Conservation (phyloP, 2,113 vertebrate species). For the Phrynosoma blainvillii region DNA sequence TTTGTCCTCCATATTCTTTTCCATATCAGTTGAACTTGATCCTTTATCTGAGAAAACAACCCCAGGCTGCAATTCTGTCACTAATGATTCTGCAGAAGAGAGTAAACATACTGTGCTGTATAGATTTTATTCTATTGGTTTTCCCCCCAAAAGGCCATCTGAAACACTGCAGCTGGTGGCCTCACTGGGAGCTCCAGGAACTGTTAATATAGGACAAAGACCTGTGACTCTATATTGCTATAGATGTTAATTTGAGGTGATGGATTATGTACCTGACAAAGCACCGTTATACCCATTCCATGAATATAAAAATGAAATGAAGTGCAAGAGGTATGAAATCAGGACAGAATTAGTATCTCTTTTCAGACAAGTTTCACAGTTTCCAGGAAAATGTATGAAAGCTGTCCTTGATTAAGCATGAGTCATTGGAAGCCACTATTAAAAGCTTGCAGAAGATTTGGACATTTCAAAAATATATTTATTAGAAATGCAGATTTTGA, state of each 20-base stretch:
- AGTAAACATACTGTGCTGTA: background rate
- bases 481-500: background rate
- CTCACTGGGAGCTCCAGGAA: background rate
- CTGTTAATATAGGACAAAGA: background rate
- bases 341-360: background rate
- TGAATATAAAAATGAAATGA: background rate
- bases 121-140: background rate
- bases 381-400: background rate
- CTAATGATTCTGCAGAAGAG: background rate
- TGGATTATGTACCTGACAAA: background rate
- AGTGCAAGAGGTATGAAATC: background rate
- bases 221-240: background rate
- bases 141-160: background rate
- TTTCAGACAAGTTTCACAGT: background rate
- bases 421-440: background rate
- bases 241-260: too few relatives aligned
- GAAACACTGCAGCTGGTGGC: background rate
- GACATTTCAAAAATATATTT: background rate
- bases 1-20: background rate
- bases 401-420: background rate
- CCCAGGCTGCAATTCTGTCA: background rate
- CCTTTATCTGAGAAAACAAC: background rate
- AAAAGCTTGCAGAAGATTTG: background rate
- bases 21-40: background rate
- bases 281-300: background rate